These are phyloP conservation scores for Hirtodrosophila cameraria DNA, from an alignment of 2,888 invertebrate species.

Conservation along the genomic window DNA sequence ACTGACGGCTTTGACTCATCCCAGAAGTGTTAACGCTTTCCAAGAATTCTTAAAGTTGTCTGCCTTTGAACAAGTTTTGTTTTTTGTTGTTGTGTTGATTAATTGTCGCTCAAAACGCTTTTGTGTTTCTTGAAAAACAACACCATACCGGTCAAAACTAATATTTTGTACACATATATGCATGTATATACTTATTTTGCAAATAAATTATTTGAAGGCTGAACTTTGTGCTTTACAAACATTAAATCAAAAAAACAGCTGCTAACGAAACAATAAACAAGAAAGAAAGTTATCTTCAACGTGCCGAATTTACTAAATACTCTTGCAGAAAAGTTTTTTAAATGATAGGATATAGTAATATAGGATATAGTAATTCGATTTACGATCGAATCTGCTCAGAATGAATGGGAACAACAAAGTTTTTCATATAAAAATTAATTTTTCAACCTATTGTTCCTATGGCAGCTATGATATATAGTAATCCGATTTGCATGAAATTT, in stretches of 20 bases:
- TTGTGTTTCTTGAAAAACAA: constrained; percentile 26
- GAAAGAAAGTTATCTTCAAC: too few species aligned
- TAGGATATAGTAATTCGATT: too few species aligned
- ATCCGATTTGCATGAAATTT: too few species aligned
- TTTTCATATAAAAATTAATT: too few species aligned
- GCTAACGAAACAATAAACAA: neutral
- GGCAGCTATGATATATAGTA: too few species aligned
- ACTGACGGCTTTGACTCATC: constrained; percentile 41
- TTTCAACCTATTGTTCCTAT: too few species aligned
- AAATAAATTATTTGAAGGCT: constrained; percentile 50
- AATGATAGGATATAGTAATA: too few species aligned
- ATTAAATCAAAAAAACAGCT: constrained; percentile 8
- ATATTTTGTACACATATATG: constrained; percentile 5
- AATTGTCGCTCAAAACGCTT: constrained; percentile 42
- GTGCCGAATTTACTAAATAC: too few species aligned
- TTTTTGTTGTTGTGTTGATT: constrained; percentile 43
- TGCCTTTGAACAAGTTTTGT: constrained; percentile 36
- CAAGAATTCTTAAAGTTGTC: constrained; percentile 50
- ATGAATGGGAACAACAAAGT: too few species aligned
- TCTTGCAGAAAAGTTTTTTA: too few species aligned
- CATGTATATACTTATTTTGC: constrained; percentile 26
- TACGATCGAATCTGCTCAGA: too few species aligned
- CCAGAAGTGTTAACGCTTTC: constrained; percentile 46
- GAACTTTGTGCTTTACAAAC: constrained; percentile 32
- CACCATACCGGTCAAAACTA: constrained; percentile 25